These are phyloP conservation scores for Macropus fuliginosus DNA, from an alignment of 2,797 vertebrate genomes.

Conservation along the genomic window DNA sequence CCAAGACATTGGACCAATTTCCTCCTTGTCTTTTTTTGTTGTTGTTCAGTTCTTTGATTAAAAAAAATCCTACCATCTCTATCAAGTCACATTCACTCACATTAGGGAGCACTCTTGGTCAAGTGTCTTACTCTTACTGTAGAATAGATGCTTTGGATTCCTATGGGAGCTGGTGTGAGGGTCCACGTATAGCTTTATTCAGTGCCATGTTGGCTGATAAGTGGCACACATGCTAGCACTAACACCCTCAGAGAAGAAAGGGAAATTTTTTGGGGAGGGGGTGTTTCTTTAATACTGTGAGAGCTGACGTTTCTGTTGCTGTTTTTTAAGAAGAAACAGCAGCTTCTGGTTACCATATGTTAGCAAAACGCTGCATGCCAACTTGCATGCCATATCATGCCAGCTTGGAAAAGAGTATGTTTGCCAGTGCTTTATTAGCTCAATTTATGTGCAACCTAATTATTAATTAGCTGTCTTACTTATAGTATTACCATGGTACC, in stretches of 20 bases:
- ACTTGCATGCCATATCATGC: slow-evolving; percentile 79
- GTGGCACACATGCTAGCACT: slow-evolving; percentile 5
- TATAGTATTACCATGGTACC: slow-evolving; percentile 49
- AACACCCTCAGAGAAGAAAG: slow-evolving; percentile 50
- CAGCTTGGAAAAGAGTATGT: slow-evolving; percentile 70
- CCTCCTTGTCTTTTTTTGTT: neutral
- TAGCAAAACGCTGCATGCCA: slow-evolving; percentile 74
- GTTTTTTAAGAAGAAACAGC: slow-evolving; percentile 75
- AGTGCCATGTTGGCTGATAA: slow-evolving; percentile 45
- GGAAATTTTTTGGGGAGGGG: slow-evolving; percentile 42
- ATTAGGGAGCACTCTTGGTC: slow-evolving; percentile 2
- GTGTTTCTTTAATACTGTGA: slow-evolving; percentile 64
- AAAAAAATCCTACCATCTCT: neutral
- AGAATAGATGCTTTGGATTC: neutral
- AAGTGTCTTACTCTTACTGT: neutral
- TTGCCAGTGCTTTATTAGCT: slow-evolving; percentile 69
- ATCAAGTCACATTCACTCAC: neutral
- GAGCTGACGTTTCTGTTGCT: slow-evolving; percentile 66
- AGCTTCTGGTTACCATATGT: slow-evolving; percentile 79
- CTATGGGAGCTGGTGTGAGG: slow-evolving; percentile 4
- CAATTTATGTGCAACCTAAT: slow-evolving; percentile 56
- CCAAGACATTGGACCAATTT: neutral
- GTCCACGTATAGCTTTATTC: neutral
- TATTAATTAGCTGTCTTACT: slow-evolving; percentile 68
- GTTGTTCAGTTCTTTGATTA: neutral